Evolutionary conservation across 1,140 invertebrate species (phyloP), one percentile per base, ranked within the genome.

Genomic region (Apis florea): DNA sequence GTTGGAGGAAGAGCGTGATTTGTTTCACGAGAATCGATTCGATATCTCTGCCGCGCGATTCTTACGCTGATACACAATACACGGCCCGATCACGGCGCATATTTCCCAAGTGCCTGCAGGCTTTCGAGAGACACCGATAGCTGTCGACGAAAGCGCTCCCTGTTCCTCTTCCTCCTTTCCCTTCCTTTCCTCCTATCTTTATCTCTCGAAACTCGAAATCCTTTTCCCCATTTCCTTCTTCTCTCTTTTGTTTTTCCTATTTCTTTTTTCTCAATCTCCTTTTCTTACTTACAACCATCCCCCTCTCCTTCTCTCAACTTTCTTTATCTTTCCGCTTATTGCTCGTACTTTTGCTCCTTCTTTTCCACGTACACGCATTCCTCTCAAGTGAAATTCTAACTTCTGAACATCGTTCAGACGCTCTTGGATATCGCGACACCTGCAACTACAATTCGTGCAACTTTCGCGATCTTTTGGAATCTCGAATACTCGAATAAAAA

Each of bases 101-200:
- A 79, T 79, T 83, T 83, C 81, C 81, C 81, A 17, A 68, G 75
- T 83, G 75, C 81, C 81, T 71, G 51, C 59, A 53, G 81, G 64
- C 56, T 19, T 77, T 47, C 64, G 11, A 69, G 11, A 69, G 53
- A 58, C 67, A 70, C 21, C 51, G 67, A 79, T 83, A 79, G 81
- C 64, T 83, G 80, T 78, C 80, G 81, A 66, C 76, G 4, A 79
- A 79, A 70, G 24, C 79, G 68, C 77, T 83, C 69, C 68, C 53
- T 54, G 64, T 68, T 26, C 13, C 26, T n/a, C 24, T 19, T 15
- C 47, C 5, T 40, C 31, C 5, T 68, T 26, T 12, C 26, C 31
- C 13, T 17, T 21, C 47, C 17, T 47, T 53, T 66, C 40, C 47
- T 47, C 54, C 75, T 67, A 63, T 17, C n/a, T 68, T n/a, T 12